Percentiles rank a stretch among this genome's conserved stretches.
Evolutionary conservation across 2,113 vertebrate species (phyloP).

Genomic region (Anolis carolinensis): DNA sequence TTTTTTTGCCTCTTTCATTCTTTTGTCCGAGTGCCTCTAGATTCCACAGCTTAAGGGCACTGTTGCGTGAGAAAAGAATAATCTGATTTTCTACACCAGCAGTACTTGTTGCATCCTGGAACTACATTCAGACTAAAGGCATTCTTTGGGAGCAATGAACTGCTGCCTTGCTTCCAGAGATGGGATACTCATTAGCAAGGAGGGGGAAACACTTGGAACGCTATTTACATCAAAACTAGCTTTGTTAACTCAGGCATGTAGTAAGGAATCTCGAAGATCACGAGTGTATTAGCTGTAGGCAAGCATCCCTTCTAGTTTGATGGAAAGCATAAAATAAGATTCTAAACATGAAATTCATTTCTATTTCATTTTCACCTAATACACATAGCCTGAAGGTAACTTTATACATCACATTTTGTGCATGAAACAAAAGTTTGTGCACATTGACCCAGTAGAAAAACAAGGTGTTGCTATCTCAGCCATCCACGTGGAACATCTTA

Average conservation of each 20-base stretch:
- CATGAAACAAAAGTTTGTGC: too few relatives aligned
- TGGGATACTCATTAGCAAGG: neutral
- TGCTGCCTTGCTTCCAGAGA: constrained; percentile 11
- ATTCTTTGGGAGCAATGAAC: constrained; percentile 16
- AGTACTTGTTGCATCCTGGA: constrained; percentile 35
- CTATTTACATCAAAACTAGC: neutral
- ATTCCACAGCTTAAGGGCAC: constrained; percentile 12
- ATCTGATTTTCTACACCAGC: constrained; percentile 29
- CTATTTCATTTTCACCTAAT: too few relatives aligned
- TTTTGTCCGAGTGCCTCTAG: neutral
- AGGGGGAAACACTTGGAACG: neutral
- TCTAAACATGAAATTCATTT: too few relatives aligned
- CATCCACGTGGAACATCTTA: too few relatives aligned
- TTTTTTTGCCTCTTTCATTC: neutral
- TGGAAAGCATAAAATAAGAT: too few relatives aligned
- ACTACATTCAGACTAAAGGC: neutral
- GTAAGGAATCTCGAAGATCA: neutral
- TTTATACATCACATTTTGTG: too few relatives aligned
- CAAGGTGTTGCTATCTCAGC: too few relatives aligned
- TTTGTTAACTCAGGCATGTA: neutral
- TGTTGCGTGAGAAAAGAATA: constrained; percentile 17
- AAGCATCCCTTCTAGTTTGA: neutral
- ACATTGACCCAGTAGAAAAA: too few relatives aligned
- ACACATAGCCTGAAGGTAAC: too few relatives aligned
- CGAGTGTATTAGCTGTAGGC: neutral